Conservation (phyloP, 2,113 vertebrate species). For the Cynopterus brachyotis region DNA sequence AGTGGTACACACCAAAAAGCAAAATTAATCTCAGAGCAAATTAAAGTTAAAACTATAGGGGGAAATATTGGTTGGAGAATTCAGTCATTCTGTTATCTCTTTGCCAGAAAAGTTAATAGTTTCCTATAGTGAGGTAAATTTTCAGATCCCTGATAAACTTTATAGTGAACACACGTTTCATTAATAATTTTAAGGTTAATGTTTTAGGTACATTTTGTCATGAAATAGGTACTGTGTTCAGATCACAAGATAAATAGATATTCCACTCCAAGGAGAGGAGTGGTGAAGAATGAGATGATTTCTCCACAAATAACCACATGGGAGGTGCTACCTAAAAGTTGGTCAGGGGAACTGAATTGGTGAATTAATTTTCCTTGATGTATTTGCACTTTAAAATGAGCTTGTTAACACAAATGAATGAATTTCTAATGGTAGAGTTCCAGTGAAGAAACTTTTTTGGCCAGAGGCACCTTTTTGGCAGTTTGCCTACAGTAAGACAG, state of each 20-base stretch:
- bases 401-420: conserved; percentile 34
- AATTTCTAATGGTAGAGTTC: conserved; percentile 22
- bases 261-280: not conserved
- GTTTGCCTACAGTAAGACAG: not conserved
- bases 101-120: conserved; percentile 24
- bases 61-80: not conserved
- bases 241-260: not conserved
- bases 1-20: conserved; percentile 26
- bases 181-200: conserved; percentile 33
- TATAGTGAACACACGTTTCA: not conserved
- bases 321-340: not conserved
- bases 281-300: conserved; percentile 1
- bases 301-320: not conserved
- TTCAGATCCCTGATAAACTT: conserved; percentile 28
- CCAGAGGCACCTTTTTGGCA: conserved; percentile 35
- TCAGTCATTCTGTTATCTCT: conserved; percentile 35
- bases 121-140: conserved; percentile 11
- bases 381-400: conserved; percentile 28
- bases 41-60: conserved; percentile 47
- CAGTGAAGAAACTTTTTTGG: conserved; percentile 27
- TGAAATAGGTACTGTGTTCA: not conserved
- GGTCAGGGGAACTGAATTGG: not conserved
- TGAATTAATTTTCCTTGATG: not conserved
- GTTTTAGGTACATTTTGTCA: not conserved
- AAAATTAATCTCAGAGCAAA: conserved; percentile 58